Evolutionary conservation across 2,888 invertebrate genomes (phyloP), one percentile per base, ranked within the genome.

Genomic region (Lordiphosa fenestrarum): DNA sequence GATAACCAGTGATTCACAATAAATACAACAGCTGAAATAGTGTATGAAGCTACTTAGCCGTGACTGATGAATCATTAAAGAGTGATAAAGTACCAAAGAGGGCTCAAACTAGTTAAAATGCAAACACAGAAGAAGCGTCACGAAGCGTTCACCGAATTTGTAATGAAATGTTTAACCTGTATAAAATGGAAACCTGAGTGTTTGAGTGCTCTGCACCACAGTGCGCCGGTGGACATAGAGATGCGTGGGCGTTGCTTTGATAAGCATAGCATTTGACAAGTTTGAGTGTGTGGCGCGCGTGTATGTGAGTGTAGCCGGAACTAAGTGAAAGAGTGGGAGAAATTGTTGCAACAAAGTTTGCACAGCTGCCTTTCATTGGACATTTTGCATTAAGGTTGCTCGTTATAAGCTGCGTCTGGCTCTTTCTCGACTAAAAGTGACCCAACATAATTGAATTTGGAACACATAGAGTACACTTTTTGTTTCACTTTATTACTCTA

Each of bases 191-290:
- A n/a, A n/a, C n/a, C n/a, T n/a, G n/a, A n/a, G n/a, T n/a, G n/a
- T n/a, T n/a, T 15, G 15, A 15, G 15, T 15, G 15, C 19, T 19
- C 0, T 19, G 19, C 19, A 19, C 19, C 25, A 25, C 25, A 25
- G 25, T 25, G 25, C 35, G 10, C 7, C 36, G 36, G 6, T 33
- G 37, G 48, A 48, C 47, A 62, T 62, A 38, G 63, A 61, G 54
- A 49, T 19, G 62, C 62, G 62, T 63, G 55, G 62, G 62, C 33
- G 64, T 33, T 44, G 33, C 44, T 33, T 44, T 44, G 23, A 44
- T 44, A 15, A 30, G 30, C 30, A 12, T 51, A 33, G 3, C 4
- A 38, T 2, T 9, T 23, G 38, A 6, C 33, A 47, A 53, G 47
- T 47, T 33, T 25, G 12, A 38, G 57, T 33, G 47, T 47, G 57